Evolutionary conservation across 2,113 vertebrate genomes (phyloP).

Genomic region (Galeopterus variegatus): DNA sequence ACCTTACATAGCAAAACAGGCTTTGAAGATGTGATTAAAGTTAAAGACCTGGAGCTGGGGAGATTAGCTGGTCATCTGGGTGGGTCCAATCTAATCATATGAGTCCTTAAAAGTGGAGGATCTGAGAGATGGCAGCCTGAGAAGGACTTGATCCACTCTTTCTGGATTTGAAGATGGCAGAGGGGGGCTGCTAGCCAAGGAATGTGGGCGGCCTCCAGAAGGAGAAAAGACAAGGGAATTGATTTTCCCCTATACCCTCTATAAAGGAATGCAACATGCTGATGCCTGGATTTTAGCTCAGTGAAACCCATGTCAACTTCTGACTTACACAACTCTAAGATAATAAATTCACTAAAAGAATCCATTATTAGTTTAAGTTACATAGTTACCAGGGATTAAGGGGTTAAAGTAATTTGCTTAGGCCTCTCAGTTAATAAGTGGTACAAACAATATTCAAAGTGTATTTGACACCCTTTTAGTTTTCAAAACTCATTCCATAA

Average conservation of each 20-base stretch:
- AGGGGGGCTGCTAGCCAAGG: background rate
- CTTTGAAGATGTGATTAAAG: background rate
- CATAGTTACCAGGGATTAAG: background rate
- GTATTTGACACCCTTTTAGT: background rate
- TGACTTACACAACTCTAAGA: background rate
- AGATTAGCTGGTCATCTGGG: background rate
- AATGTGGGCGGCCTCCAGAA: background rate
- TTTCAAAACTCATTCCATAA: constrained; percentile 23
- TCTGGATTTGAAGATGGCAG: background rate
- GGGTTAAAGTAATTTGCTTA: constrained; percentile 4
- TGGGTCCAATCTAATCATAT: background rate
- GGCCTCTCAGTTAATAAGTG: constrained; percentile 44
- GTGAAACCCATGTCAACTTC: background rate
- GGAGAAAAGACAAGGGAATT: background rate
- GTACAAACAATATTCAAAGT: background rate
- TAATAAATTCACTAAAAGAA: constrained; percentile 10
- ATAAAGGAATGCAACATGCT: background rate
- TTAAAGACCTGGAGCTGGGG: background rate
- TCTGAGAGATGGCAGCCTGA: background rate
- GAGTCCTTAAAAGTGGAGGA: background rate
- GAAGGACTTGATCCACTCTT: background rate
- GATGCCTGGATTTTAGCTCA: background rate
- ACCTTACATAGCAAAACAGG: background rate
- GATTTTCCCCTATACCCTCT: background rate
- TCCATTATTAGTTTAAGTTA: background rate